Base-by-base conservation (phyloP, 2,888 invertebrate genomes). In the Conchocele bisecta region DNA sequence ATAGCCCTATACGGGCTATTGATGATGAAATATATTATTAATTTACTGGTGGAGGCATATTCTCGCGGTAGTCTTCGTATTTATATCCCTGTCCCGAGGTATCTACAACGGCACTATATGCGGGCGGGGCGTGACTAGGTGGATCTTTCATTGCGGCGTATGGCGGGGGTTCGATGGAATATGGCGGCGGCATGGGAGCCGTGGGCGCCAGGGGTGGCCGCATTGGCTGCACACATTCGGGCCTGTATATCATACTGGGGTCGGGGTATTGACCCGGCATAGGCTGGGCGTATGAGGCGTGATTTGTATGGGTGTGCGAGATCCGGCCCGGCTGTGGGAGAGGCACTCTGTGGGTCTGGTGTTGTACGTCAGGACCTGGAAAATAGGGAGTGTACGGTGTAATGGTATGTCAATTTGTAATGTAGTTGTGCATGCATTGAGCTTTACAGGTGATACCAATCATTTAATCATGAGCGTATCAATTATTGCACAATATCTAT, bases 151-250 rank as follows among this genome's bases (percentile, higher is more conserved):
- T 41, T 6, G 39, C 20, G 28, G 46, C 31, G 20, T 76, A 76
- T 11, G 76, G 66, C n/a, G 76, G 76, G 13, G 70, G 64, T 7
- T 57, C 60, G 5, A 72, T 72, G 35, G 65, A 51, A 20, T 76
- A 76, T 5, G 76, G 76, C 9, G 76, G 76, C 1, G 70, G 71
- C 75, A 75, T 75, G 13, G 76, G 72, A 9, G 76, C 76, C 6
- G 68, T 68, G 1, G 75, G 75, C 5, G 33, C 42, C 7, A 59
- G 17, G 9, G 58, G 51, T 24, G 48, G 35, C n/a, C n/a, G n/a
- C n/a, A n/a, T n/a, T n/a, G 22, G 54, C 44, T 20, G 67, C 60
- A 60, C 50, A 60, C 9, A 48, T 51, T 20, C 61, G 59, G 5
- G 24, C 61, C 3, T 28, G 24, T 17, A 53, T 56, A 6, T 41